Base-by-base conservation (phyloP, 2,113 vertebrate species). In the Aphyosemion australe region DNA sequence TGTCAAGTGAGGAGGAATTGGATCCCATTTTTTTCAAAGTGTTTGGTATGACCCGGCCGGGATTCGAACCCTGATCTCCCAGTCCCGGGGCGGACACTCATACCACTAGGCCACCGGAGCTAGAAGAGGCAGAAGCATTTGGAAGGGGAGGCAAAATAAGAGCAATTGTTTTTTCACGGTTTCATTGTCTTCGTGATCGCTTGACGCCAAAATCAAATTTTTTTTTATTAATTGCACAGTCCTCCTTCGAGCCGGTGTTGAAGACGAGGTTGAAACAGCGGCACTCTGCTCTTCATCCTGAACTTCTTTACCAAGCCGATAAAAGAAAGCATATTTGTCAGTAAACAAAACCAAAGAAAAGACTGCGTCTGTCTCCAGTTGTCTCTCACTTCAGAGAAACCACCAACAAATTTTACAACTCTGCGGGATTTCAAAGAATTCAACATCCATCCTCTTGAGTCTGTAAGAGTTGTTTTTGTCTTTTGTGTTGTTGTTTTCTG, bases 211-310 rank as follows among this genome's bases (percentile, higher is more conserved):
- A 37, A 37, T 37, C 6, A n/a, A n/a, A n/a, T n/a, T n/a, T n/a
- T n/a, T n/a, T n/a, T n/a, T n/a, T 37, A 37, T 7, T 1, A 37
- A 37, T 10, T 8, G 34, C 34, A 37, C 34, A 37, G 34, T 8
- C 34, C 34, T 8, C 0, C 34, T 48, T 50, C 34, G 62, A 78
- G 37, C 72, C 79, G 76, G 72, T 87, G 77, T 65, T 68, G 56
- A 10, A 37, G 34, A 37, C 0, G 7, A 10, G 34, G 34, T 42
- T 72, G 71, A 52, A 66, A 48, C 66, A 64, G 49, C 31, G 54
- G 56, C 56, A 18, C 41, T 71, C 47, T 12, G 72, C 66, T 37
- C 26, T 55, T 65, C n/a, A 7, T 39, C 6, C 54, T 66, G 84
- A 80, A 79, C 72, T 68, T 56, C 26, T 61, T 26, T 3, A 31